phyloP scores from a whole-genome alignment of 1,140 invertebrate genomes.

The Drosophila lacertosa region DNA sequence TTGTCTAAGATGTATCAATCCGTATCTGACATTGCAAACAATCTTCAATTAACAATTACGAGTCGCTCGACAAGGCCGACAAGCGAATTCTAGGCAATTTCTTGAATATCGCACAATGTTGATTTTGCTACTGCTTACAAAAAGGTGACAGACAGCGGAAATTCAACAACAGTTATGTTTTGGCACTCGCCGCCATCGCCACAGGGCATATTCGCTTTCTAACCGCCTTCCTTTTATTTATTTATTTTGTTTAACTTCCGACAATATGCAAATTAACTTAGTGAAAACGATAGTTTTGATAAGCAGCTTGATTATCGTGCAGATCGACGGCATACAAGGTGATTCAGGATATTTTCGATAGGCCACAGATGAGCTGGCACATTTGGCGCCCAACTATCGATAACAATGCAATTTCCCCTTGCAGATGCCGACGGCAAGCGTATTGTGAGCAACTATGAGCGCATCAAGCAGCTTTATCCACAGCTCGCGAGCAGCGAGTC shows the following conservation, averaged over 20 bases:
- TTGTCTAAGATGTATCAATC: constrained; percentile 24
- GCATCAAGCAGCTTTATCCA: constrained; percentile 68
- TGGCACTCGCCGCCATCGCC: constrained; percentile 34
- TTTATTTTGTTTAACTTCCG: not conserved
- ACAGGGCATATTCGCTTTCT: constrained; percentile 9
- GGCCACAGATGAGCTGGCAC: not conserved
- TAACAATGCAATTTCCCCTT: not conserved
- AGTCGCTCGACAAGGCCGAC: constrained; percentile 61
- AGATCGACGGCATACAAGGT: constrained; percentile 74
- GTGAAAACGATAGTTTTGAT: constrained; percentile 45
- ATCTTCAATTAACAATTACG: constrained; percentile 76
- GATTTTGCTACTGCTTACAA: constrained; percentile 54
- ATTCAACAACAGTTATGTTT: constrained; percentile 53
- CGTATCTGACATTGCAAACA: constrained; percentile 37
- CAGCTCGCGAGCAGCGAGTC: constrained; percentile 54
- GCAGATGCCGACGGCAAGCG: constrained; percentile 66
- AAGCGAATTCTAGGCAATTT: constrained; percentile 58
- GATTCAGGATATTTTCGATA: constrained; percentile 4
- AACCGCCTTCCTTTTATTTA: not conserved
- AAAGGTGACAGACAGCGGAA: constrained; percentile 66
- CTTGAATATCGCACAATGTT: constrained; percentile 22
- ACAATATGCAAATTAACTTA: constrained; percentile 50
- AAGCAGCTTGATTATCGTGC: constrained; percentile 55
- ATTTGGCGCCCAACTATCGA: not conserved
- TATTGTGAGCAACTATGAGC: constrained; percentile 70